Percentiles rank a stretch among this genome's conserved stretches.
These are phyloP conservation scores for Lasiurus borealis DNA, from an alignment of 2,113 vertebrate genomes.

Conservation along the genomic window DNA sequence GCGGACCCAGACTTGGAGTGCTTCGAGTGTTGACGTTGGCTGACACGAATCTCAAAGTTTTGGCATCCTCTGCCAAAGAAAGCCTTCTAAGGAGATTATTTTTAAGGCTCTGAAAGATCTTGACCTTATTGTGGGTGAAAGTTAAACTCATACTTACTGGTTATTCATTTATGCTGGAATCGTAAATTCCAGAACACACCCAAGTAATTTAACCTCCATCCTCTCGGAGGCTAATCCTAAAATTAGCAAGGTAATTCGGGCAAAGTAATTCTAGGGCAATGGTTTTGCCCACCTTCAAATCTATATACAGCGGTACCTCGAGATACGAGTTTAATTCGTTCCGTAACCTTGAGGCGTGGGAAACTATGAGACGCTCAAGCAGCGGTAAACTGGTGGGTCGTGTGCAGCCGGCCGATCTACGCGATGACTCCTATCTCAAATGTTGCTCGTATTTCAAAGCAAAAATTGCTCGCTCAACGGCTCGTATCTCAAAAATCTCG, in stretches of 20 bases:
- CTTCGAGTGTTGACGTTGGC: not conserved
- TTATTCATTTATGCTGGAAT: not conserved
- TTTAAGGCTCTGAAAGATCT: constrained; percentile 48
- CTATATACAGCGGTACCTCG: too few species aligned
- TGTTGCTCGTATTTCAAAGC: too few species aligned
- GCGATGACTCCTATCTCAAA: too few species aligned
- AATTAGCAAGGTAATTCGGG: not conserved
- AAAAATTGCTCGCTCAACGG: too few species aligned
- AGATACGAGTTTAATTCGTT: too few species aligned
- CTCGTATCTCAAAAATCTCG: too few species aligned
- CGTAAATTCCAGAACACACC: not conserved
- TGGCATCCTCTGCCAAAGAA: constrained; percentile 39
- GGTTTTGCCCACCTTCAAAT: not conserved
- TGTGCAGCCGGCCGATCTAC: too few species aligned
- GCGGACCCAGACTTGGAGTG: not conserved
- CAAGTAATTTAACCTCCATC: not conserved
- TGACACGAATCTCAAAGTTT: not conserved
- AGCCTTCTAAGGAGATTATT: constrained; percentile 22
- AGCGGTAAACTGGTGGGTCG: too few species aligned
- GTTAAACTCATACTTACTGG: constrained; percentile 6
- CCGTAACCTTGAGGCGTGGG: too few species aligned
- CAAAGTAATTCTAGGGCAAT: not conserved
- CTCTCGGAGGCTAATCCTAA: not conserved
- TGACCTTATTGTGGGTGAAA: constrained; percentile 30
- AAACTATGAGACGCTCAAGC: too few species aligned